Base-by-base conservation (phyloP, 2,113 vertebrate genomes). In the Oxygymnocypris stewartii region DNA sequence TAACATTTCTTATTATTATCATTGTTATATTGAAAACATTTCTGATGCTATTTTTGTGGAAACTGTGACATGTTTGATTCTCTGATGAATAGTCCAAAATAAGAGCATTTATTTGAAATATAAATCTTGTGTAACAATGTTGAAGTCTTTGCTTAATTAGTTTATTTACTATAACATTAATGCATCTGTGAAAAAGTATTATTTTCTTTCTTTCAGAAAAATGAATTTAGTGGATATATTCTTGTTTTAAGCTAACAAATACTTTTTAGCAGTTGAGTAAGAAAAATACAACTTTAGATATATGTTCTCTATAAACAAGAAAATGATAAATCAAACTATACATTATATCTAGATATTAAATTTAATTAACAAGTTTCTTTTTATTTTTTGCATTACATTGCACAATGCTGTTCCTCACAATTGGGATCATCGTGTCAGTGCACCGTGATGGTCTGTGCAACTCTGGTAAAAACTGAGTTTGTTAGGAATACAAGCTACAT, bases 401-500 rank as follows among this genome's bases (percentile, higher is more conserved):
- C 73, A 47, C 44, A 71, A 35, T 51, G 80, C 18, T 20, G 44
- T 51, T 69, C 37, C 9, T 51, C 11, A 75, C 61, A 69, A 35
- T 3, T 37, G 44, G 79, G 35, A 69, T 42, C n/a, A 35, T 82
- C 18, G 1, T 82, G 63, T 82, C 44, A 51, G 63, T 51, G 44
- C 0, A 2, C 23, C 13, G 11, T 61, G 78, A 40, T 6, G 6
- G 63, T 44, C 80, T 47, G 63, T 37, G 76, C 13, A 54, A 54
- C 44, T 54, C 13, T 49, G 74, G 63, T 69, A 37, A 82, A 82
- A 82, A 51, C 42, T 51, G 59, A 16, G 23, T 79, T 79, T 79
- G 54, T 81, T 81, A 65, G 59, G 37, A n/a, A 71, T 65, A 54
- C 44, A 51, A 83, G 44, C 28, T 51, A 37, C 65, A 51, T 71